A percentile compares a stretch with the other conserved stretches of the same genome.
Evolutionary conservation across 2,797 vertebrate genomes (phyloP).

Genomic region (Geotria australis): DNA sequence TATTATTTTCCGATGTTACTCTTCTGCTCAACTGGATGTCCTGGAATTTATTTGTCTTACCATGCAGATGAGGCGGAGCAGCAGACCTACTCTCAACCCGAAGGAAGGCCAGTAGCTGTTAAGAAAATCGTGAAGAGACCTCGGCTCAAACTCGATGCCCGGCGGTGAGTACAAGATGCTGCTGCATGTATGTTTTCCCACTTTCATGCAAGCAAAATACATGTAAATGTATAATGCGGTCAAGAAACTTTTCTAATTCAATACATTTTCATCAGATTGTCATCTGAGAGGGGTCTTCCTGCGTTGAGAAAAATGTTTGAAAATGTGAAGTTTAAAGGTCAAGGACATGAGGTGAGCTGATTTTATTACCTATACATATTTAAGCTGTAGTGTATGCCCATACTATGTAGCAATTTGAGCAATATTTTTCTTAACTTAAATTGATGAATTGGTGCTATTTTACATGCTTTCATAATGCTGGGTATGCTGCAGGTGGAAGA

Average conservation of each 20-base stretch:
- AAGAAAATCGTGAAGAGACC: slow-evolving; percentile 32
- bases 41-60: background rate
- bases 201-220: background rate
- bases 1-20: too few relatives aligned
- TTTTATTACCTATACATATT: background rate
- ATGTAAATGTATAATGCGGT: background rate
- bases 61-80: slow-evolving; percentile 11
- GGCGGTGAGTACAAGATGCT: slow-evolving; percentile 19
- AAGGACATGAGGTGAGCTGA: slow-evolving; percentile 52
- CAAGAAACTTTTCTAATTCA: background rate
- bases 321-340: slow-evolving; percentile 39
- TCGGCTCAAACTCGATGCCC: slow-evolving; percentile 52
- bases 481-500: slow-evolving; percentile 26
- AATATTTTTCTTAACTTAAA: background rate
- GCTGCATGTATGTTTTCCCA: background rate
- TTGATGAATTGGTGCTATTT: background rate
- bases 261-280: slow-evolving; percentile 17
- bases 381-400: background rate
- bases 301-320: slow-evolving; percentile 50
- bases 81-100: slow-evolving; percentile 11
- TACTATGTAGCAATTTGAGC: background rate
- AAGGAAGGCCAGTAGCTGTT: slow-evolving; percentile 22
- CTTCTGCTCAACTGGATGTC: too few relatives aligned
- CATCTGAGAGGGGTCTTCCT: slow-evolving; percentile 58
- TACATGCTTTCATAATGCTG: background rate